Percentiles rank a stretch among this genome's conserved stretches.
Conservation (phyloP, 37 sponge, comb jelly and placozoan genomes). For the Cliona cf. orientalis region DNA sequence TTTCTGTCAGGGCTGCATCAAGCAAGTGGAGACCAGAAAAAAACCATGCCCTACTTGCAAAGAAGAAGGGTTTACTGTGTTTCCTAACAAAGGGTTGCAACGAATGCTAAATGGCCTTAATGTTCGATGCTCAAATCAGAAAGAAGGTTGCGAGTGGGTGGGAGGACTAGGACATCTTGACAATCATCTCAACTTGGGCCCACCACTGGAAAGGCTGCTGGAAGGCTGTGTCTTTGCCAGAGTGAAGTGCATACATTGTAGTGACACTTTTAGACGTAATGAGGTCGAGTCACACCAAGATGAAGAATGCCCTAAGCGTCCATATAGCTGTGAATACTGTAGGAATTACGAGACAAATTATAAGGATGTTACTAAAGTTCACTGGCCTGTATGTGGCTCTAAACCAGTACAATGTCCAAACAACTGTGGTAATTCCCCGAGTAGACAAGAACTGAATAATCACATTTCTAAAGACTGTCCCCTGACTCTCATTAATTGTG, state of each 20-base stretch:
- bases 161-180: constrained; percentile 23
- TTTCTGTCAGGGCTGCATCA: constrained; percentile 26
- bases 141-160: constrained; percentile 30
- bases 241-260: constrained; percentile 2
- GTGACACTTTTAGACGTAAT: background rate
- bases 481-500: background rate
- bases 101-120: constrained; percentile 11
- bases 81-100: constrained; percentile 13
- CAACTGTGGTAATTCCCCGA: background rate
- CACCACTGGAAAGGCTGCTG: constrained; percentile 1
- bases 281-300: background rate
- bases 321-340: constrained; percentile 17
- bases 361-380: background rate
- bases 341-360: background rate
- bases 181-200: constrained; percentile 2
- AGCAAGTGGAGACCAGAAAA: background rate
- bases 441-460: background rate
- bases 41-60: constrained; percentile 39
- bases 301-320: background rate
- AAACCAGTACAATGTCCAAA: constrained; percentile 15
- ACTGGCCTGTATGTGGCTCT: background rate
- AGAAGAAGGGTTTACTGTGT: background rate
- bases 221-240: background rate
- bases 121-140: constrained; percentile 18
- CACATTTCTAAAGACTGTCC: constrained; percentile 1